A percentile compares a stretch with the other conserved stretches of the same genome.
Evolutionary conservation across 1,140 invertebrate species (phyloP).

Genomic region (Euborellia annulipes): DNA sequence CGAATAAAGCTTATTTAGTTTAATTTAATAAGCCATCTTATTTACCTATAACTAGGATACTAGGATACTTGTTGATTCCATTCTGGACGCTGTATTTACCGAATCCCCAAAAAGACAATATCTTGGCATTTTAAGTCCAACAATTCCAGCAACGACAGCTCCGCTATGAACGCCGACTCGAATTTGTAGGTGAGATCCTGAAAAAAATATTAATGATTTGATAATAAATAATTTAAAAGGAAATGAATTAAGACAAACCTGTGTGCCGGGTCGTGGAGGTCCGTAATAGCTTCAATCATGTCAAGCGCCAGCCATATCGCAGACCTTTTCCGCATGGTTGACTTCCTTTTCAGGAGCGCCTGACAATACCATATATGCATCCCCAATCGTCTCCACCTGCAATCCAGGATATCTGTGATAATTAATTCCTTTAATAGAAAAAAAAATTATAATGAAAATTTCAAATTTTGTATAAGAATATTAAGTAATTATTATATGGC

Average conservation of each 20-base stretch:
- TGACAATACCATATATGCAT: slow-evolving; percentile 93
- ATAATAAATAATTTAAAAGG: background rate
- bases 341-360: slow-evolving; percentile 80
- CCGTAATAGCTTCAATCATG: slow-evolving; percentile 84
- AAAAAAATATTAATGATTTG: slow-evolving; percentile 1
- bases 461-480: no score
- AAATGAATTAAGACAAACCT: no score
- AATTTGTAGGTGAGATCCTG: slow-evolving; percentile 73
- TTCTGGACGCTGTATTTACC: slow-evolving; percentile 79
- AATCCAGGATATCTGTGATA: no score
- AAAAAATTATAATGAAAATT: no score
- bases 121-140: slow-evolving; percentile 89
- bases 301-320: slow-evolving; percentile 93
- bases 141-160: slow-evolving; percentile 85
- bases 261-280: slow-evolving; percentile 83
- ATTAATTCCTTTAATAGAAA: no score
- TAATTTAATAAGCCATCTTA: slow-evolving; percentile 85
- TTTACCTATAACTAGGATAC: no score
- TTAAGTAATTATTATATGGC: no score
- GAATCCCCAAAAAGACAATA: slow-evolving; percentile 88
- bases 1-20: slow-evolving; percentile 83
- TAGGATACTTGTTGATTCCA: slow-evolving; percentile 85
- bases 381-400: slow-evolving; percentile 91
- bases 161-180: slow-evolving; percentile 75
- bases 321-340: slow-evolving; percentile 85